Evolutionary conservation across 2,888 invertebrate genomes (phyloP).

Genomic region (Clepsis dumicolana): DNA sequence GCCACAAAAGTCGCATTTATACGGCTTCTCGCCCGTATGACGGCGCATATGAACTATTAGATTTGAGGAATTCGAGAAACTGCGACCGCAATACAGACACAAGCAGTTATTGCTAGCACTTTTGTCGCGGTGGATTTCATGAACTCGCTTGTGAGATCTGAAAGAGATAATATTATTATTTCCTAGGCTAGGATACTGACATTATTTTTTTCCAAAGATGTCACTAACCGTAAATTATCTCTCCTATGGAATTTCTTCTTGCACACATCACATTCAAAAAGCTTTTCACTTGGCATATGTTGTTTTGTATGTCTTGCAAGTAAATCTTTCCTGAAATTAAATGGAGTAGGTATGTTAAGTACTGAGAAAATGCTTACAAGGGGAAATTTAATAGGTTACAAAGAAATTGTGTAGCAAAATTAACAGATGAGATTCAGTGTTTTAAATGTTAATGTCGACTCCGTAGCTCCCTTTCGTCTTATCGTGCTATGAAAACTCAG

Average conservation of each 20-base stretch:
- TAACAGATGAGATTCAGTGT: too few species aligned
- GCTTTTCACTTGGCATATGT: conserved; percentile 84
- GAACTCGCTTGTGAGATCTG: conserved; percentile 86
- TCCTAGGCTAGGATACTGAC: not conserved
- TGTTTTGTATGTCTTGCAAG: conserved; percentile 88
- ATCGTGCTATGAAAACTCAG: too few species aligned
- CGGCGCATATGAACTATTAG: conserved; percentile 89
- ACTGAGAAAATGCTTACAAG: too few species aligned
- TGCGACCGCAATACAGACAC: conserved; percentile 87
- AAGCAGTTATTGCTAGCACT: conserved; percentile 75
- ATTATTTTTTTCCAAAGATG: conserved; percentile 21
- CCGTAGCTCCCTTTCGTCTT: too few species aligned
- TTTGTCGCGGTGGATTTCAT: conserved; percentile 70
- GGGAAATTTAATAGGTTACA: not conserved
- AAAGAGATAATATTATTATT: conserved; percentile 22
- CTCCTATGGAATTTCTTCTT: conserved; percentile 86
- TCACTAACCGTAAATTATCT: conserved; percentile 82
- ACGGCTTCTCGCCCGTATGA: conserved; percentile 89
- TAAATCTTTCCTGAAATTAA: conserved; percentile 85
- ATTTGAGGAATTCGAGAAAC: conserved; percentile 87
- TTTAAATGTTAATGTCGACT: too few species aligned
- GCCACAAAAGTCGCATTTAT: conserved; percentile 87
- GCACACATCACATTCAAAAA: conserved; percentile 86
- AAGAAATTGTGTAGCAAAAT: not conserved
- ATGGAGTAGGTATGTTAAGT: not conserved